Conservation (phyloP, 2,113 vertebrate genomes). For the Lophotis ruficrista region DNA sequence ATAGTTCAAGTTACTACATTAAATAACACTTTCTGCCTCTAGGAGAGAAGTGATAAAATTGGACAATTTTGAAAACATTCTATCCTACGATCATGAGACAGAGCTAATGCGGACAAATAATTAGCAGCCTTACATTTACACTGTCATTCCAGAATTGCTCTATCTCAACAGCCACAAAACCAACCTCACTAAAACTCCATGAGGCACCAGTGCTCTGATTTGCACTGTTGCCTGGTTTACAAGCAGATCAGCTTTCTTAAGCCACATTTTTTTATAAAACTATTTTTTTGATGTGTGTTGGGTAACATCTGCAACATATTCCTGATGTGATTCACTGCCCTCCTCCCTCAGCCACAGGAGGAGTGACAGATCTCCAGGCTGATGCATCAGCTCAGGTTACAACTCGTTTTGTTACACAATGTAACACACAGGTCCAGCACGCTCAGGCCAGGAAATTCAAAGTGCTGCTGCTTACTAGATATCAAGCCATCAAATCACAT, state of each 20-base stretch:
- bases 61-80: not conserved
- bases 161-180: not conserved
- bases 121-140: not conserved
- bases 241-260: not conserved
- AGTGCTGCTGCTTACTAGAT: conserved; percentile 10
- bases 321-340: not conserved
- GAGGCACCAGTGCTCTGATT: not conserved
- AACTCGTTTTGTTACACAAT: not conserved
- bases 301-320: not conserved
- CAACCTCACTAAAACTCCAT: not conserved
- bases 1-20: not conserved
- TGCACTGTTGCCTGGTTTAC: not conserved
- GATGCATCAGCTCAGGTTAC: not conserved
- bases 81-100: not conserved
- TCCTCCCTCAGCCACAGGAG: not conserved
- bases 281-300: not conserved
- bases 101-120: not conserved
- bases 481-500: not conserved
- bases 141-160: not conserved
- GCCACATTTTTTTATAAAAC: not conserved
- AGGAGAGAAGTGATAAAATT: not conserved
- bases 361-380: not conserved
- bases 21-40: not conserved
- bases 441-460: not conserved
- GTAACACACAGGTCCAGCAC: not conserved